These are phyloP conservation scores for Hephaestus fuliginosus DNA, from an alignment of 2,797 vertebrate genomes.

Conservation along the genomic window DNA sequence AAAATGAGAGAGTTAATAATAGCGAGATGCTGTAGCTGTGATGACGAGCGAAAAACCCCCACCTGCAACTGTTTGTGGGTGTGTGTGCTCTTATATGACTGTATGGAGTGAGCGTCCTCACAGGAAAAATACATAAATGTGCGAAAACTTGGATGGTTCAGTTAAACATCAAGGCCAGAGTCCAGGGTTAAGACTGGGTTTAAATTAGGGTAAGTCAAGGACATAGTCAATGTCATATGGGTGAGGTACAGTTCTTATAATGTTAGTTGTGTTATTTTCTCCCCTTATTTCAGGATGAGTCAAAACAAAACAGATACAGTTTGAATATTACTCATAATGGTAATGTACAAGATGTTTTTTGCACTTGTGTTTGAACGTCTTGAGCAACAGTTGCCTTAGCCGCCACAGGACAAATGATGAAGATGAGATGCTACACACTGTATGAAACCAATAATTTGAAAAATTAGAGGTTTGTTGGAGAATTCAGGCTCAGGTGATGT, in stretches of 20 bases:
- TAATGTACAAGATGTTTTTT: no score
- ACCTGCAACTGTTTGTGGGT: neutral
- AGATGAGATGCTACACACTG: neutral
- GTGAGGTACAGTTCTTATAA: neutral
- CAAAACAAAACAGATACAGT: neutral
- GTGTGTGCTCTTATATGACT: neutral
- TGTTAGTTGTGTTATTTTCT: neutral
- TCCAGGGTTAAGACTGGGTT: neutral
- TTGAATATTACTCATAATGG: neutral
- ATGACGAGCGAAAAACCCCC: neutral
- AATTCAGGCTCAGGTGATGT: no score
- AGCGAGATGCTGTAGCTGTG: neutral
- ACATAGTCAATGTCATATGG: neutral
- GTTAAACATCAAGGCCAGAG: neutral
- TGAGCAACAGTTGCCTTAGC: neutral
- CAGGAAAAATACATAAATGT: neutral
- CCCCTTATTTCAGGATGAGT: no score
- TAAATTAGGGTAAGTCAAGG: no score
- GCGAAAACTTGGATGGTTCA: neutral
- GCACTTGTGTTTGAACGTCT: neutral
- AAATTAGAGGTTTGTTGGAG: neutral
- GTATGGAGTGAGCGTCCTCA: neutral
- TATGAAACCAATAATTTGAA: neutral
- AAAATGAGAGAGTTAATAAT: slow-evolving; percentile 34
- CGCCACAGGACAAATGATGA: neutral